These are phyloP conservation scores for Pogonocichla stellata DNA, from an alignment of 2,113 vertebrate genomes.

Conservation along the genomic window DNA sequence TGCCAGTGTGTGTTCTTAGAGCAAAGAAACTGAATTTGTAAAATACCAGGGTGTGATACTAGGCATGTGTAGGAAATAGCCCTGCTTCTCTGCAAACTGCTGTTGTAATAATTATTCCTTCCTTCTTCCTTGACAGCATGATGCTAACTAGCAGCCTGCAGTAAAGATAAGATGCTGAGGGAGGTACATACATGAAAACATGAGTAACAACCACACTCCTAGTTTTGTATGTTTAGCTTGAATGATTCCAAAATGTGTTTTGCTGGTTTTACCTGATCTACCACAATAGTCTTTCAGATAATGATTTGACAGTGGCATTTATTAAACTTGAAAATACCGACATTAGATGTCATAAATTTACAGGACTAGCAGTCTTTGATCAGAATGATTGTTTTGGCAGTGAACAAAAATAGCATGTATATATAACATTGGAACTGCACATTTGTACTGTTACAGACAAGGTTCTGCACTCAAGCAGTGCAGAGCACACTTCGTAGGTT, in stretches of 20 bases:
- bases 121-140: not conserved
- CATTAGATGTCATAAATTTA: not conserved
- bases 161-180: not conserved
- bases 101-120: not conserved
- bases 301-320: not conserved
- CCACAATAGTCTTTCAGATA: not conserved
- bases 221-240: not conserved
- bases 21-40: not conserved
- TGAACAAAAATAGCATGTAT: not conserved
- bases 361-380: not conserved
- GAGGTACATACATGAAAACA: not conserved
- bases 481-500: not conserved
- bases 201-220: not conserved
- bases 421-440: not conserved
- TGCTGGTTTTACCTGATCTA: not conserved
- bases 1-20: not conserved
- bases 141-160: not conserved
- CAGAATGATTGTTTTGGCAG: not conserved
- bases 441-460: not conserved
- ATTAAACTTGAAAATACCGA: not conserved
- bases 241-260: not conserved
- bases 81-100: not conserved
- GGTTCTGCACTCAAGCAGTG: not conserved
- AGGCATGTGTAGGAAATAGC: not conserved
- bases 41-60: not conserved